phyloP scores from a whole-genome alignment of 35 echinoderm and acorn worm genomes.

The Acanthaster planci region DNA sequence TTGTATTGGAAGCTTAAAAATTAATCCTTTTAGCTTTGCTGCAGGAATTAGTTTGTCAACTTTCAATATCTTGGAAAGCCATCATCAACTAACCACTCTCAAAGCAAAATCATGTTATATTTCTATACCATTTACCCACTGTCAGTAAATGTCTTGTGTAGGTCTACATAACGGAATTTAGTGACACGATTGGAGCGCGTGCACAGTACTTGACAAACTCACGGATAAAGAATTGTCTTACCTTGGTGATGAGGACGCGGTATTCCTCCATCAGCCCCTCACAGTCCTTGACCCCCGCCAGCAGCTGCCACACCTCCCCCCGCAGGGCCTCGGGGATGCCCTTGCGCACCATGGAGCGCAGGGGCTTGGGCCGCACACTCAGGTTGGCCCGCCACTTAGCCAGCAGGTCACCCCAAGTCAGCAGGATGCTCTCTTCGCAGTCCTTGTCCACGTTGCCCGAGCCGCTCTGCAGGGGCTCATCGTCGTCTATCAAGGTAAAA shows the following conservation, averaged over 20 bases:
- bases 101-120: too few relatives aligned
- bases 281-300: conserved; percentile 86
- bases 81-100: too few relatives aligned
- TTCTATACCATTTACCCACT: too few relatives aligned
- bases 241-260: conserved; percentile 82
- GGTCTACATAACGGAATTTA: too few relatives aligned
- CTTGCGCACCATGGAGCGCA: conserved; percentile 78
- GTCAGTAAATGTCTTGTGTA: too few relatives aligned
- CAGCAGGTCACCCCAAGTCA: conserved; percentile 79
- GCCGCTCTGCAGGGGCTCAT: conserved; percentile 93
- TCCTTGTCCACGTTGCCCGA: conserved; percentile 92
- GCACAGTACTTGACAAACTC: not conserved
- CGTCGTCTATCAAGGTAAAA: conserved; percentile 50
- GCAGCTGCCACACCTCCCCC: conserved; percentile 94
- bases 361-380: conserved; percentile 70
- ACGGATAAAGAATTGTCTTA: conserved; percentile 37
- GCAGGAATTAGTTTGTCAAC: too few relatives aligned
- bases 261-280: conserved; percentile 82
- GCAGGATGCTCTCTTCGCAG: conserved; percentile 84
- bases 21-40: too few relatives aligned
- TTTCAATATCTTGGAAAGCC: too few relatives aligned
- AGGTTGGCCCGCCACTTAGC: conserved; percentile 84
- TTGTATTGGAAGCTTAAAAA: too few relatives aligned
- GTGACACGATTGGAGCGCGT: too few relatives aligned
- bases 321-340: conserved; percentile 87